Conservation (phyloP, 2,113 vertebrate species). For the Pontoporia blainvillei region DNA sequence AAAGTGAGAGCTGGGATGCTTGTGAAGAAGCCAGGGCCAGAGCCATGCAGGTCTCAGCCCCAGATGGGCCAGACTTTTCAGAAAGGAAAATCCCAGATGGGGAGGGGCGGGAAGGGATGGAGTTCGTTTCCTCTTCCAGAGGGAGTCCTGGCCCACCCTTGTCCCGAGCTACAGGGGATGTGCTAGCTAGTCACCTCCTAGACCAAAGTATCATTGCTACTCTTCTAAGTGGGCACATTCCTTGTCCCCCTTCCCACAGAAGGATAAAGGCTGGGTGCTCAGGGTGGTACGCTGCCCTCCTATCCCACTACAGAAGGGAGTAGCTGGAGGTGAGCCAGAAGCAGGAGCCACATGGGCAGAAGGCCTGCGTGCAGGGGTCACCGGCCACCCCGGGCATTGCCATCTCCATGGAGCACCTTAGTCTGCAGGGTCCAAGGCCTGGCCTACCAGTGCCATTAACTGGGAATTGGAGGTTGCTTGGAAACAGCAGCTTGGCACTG, state of each 20-base stretch:
- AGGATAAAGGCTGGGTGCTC: neutral
- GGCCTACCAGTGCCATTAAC: neutral
- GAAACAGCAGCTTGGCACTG: constrained; percentile 62
- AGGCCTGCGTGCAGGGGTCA: neutral
- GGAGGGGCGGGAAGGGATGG: neutral
- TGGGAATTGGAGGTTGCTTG: constrained; percentile 61
- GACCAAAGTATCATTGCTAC: neutral
- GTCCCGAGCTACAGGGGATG: neutral
- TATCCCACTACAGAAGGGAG: neutral
- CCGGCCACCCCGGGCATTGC: neutral
- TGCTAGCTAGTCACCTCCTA: neutral
- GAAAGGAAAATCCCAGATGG: neutral
- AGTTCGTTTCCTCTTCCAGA: neutral
- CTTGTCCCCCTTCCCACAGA: neutral
- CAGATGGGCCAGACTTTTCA: neutral
- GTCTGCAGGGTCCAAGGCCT: neutral
- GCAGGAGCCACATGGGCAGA: neutral
- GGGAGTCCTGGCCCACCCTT: neutral
- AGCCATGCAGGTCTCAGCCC: neutral
- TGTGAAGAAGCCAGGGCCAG: neutral
- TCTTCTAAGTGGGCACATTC: neutral
- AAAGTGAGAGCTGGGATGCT: neutral
- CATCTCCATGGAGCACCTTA: neutral
- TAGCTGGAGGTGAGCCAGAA: neutral
- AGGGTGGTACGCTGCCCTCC: neutral